Evolutionary conservation across 1,140 invertebrate genomes (phyloP).

Genomic region (Neodiprion fabricii): DNA sequence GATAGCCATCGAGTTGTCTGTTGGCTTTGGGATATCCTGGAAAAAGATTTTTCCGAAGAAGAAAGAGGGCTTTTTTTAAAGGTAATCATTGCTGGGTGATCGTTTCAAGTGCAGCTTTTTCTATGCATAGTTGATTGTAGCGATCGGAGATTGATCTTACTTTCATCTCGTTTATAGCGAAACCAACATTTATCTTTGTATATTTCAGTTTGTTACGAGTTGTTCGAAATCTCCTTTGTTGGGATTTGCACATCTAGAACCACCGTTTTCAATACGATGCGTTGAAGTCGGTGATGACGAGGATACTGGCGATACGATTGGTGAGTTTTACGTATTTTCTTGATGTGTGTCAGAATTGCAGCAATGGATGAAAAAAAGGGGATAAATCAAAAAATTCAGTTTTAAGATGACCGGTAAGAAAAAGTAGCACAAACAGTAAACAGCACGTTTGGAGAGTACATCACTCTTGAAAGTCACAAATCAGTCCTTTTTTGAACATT

Average conservation of each 20-base stretch:
- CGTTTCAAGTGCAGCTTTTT: no score
- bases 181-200: not conserved
- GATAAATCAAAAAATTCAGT: not conserved
- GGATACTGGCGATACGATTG: constrained; percentile 95
- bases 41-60: constrained; percentile 92
- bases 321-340: constrained; percentile 54
- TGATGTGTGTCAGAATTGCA: constrained; percentile 5
- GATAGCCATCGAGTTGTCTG: constrained; percentile 96
- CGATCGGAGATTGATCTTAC: no score
- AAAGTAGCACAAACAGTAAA: constrained; percentile 38
- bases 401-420: constrained; percentile 27
- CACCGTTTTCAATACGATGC: constrained; percentile 98
- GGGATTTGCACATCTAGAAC: constrained; percentile 97
- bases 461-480: no score
- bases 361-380: not conserved
- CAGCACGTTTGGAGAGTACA: no score
- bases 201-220: constrained; percentile 94
- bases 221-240: constrained; percentile 97
- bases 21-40: constrained; percentile 99
- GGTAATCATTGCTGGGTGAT: constrained; percentile 46
- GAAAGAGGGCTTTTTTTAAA: constrained; percentile 95
- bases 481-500: no score
- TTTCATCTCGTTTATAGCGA: not conserved
- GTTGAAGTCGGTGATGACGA: constrained; percentile 99
- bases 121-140: no score